Evolutionary conservation across 2,113 vertebrate species (phyloP).

Genomic region (Phasianus colchicus): DNA sequence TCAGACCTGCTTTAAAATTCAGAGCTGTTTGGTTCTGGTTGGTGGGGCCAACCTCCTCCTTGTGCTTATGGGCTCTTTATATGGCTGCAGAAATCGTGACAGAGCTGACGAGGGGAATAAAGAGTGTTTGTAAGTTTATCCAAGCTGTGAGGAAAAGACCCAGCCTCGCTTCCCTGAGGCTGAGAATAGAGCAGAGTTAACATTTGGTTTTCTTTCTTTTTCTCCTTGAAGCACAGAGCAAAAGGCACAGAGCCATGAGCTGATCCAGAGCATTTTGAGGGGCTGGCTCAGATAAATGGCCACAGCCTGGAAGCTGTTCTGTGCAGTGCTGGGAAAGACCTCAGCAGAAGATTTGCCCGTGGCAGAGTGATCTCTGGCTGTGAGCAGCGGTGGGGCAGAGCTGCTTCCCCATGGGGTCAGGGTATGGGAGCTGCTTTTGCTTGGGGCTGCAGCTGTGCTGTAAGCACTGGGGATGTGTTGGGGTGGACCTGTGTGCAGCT

Average conservation of each 20-base stretch:
- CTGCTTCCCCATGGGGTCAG: rapidly evolving
- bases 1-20: background rate
- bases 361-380: background rate
- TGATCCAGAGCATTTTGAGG: background rate
- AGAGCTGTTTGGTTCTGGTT: background rate
- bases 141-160: background rate
- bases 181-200: background rate
- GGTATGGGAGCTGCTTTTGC: background rate
- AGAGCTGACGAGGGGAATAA: background rate
- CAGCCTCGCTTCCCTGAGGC: background rate
- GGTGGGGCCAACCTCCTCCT: background rate
- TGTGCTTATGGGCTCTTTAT: background rate
- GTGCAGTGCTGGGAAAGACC: background rate
- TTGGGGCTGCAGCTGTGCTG: too few relatives aligned
- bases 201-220: background rate
- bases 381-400: background rate
- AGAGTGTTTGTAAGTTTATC: background rate
- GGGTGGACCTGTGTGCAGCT: too few relatives aligned
- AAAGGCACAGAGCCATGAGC: background rate
- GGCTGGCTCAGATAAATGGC: background rate
- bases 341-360: rapidly evolving
- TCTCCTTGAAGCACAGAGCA: background rate
- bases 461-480: too few relatives aligned
- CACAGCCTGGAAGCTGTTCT: background rate
- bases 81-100: background rate